Evolutionary conservation across 2,113 vertebrate species (phyloP).

Genomic region (Python bivittatus): DNA sequence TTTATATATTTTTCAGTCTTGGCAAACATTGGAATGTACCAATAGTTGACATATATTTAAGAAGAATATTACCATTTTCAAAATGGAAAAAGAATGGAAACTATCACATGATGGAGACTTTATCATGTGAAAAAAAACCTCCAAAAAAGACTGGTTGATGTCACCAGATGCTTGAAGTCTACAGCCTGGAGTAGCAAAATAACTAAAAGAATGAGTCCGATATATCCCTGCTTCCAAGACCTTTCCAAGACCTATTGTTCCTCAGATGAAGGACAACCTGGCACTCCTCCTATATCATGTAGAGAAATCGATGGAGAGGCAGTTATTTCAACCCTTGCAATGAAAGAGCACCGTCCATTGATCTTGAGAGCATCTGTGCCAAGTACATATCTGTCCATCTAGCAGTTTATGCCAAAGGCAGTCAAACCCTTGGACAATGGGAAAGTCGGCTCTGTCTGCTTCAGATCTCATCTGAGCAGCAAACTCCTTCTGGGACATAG

Average conservation of each 20-base stretch:
- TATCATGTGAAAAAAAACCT: not conserved
- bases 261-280: not conserved
- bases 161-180: not conserved
- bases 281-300: not conserved
- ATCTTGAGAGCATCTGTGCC: not conserved
- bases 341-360: not conserved
- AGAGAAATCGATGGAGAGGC: not conserved
- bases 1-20: constrained; percentile 4
- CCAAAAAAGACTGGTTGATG: not conserved
- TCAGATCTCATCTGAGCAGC: not conserved
- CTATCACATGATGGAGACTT: not conserved
- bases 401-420: not conserved
- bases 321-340: not conserved
- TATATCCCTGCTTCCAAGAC: not conserved
- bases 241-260: not conserved
- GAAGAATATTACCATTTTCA: not conserved
- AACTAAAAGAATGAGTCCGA: not conserved
- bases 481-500: not conserved
- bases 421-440: not conserved
- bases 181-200: not conserved
- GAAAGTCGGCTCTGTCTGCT: not conserved
- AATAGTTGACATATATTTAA: not conserved
- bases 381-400: not conserved
- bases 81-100: not conserved
- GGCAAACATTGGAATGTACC: constrained; percentile 16